phyloP scores from a whole-genome alignment of 2,113 vertebrate genomes.

The Dolichallabes microphthalmus region DNA sequence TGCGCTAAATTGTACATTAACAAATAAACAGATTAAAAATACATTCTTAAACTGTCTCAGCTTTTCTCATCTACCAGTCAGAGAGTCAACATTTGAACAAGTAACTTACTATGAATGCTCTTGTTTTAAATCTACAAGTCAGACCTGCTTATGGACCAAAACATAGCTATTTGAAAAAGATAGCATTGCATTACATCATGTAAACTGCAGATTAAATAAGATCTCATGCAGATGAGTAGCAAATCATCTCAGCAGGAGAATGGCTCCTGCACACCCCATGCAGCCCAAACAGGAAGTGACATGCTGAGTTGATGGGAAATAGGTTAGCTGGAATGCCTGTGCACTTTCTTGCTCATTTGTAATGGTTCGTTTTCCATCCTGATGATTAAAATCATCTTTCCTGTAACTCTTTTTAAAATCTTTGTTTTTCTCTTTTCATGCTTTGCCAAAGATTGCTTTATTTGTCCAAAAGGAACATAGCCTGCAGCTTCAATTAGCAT shows the following conservation, averaged over 20 bases:
- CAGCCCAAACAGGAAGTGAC: conserved; percentile 39
- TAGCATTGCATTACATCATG: conserved; percentile 4
- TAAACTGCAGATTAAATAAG: not conserved
- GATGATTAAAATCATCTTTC: conserved; percentile 3
- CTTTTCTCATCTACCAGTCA: not conserved
- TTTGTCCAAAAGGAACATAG: conserved; percentile 15
- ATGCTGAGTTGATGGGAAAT: conserved; percentile 24
- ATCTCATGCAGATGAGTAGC: conserved; percentile 18
- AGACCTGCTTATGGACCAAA: not conserved
- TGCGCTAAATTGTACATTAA: not conserved
- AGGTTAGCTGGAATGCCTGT: not conserved
- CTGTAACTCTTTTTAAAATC: conserved; percentile 10
- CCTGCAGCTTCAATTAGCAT: conserved; percentile 38
- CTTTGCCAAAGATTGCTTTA: not conserved
- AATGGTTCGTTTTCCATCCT: conserved; percentile 1
- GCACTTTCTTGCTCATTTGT: not conserved
- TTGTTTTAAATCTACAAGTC: not conserved
- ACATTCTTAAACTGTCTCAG: not conserved
- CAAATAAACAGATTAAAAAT: not conserved
- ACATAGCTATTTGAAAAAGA: not conserved
- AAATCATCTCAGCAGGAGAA: conserved; percentile 26
- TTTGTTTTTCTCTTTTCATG: not conserved
- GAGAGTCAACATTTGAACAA: not conserved
- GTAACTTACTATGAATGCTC: not conserved
- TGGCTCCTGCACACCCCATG: conserved; percentile 14